These are phyloP conservation scores for Tenthredo scrophulariae DNA, from an alignment of 2,888 invertebrate species.

Conservation along the genomic window DNA sequence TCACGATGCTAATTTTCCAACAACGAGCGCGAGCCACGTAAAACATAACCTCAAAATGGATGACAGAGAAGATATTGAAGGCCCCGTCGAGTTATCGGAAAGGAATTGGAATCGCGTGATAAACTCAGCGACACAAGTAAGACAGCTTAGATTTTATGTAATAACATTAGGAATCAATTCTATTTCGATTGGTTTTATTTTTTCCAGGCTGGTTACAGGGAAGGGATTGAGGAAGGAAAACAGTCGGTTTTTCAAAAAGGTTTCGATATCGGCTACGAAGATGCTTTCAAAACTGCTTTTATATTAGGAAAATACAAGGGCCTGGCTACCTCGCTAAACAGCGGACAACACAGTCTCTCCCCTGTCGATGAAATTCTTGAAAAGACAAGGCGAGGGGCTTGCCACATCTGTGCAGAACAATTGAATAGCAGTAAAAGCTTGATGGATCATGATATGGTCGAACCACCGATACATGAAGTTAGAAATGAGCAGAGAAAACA, in stretches of 20 bases:
- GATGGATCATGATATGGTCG: conserved; percentile 52
- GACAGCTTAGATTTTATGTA: neutral
- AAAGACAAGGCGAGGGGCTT: conserved; percentile 69
- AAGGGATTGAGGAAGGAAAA: conserved; percentile 85
- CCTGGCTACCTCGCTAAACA: conserved; percentile 60
- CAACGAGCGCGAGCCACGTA: neutral
- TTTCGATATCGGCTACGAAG: conserved; percentile 85
- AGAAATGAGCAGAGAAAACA: conserved; percentile 69
- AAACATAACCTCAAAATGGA: conserved; percentile 59
- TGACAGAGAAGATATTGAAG: conserved; percentile 61
- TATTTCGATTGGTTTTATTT: too few species aligned
- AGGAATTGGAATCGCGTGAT: conserved; percentile 70
- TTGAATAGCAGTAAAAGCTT: conserved; percentile 36
- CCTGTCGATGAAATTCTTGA: conserved; percentile 66
- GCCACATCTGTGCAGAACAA: conserved; percentile 67
- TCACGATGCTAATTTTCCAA: neutral
- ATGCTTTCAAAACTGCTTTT: conserved; percentile 84
- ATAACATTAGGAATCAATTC: too few species aligned
- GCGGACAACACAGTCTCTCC: conserved; percentile 63
- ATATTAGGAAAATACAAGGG: conserved; percentile 80
- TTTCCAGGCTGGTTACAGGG: conserved; percentile 83
- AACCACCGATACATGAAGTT: conserved; percentile 65
- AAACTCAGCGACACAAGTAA: conserved; percentile 67
- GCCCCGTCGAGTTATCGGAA: conserved; percentile 67
- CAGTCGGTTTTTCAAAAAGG: conserved; percentile 83